phyloP scores from a whole-genome alignment of 2,888 invertebrate species.

The Rhorus exstirpatorius region DNA sequence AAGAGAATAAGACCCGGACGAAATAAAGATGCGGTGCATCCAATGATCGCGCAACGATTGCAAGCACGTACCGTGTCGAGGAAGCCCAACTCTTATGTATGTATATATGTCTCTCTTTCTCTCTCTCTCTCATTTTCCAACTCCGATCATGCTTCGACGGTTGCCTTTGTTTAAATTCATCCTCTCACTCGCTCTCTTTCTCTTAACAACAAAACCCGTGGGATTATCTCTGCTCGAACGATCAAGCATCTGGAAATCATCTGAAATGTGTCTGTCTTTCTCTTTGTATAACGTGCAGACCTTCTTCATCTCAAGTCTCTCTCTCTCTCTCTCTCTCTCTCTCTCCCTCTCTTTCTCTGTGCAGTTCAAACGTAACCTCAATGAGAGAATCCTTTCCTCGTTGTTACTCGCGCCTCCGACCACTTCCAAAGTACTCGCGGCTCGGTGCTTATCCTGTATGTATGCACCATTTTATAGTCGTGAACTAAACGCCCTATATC shows the following conservation, averaged over 20 bases:
- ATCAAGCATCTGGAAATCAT: slow-evolving; percentile 82
- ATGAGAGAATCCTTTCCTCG: slow-evolving; percentile 49
- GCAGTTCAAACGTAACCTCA: slow-evolving; percentile 39
- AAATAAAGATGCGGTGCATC: slow-evolving; percentile 63
- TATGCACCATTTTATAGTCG: slow-evolving; percentile 58
- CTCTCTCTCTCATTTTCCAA: slow-evolving; percentile 38
- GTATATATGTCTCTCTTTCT: too few species aligned
- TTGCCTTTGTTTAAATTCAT: slow-evolving; percentile 83
- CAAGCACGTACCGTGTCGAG: slow-evolving; percentile 65
- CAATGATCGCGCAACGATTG: slow-evolving; percentile 69
- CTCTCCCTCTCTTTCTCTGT: background rate
- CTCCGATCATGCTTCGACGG: slow-evolving; percentile 81
- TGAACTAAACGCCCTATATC: slow-evolving; percentile 58
- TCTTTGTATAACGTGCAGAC: slow-evolving; percentile 39
- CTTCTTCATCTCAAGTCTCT: too few species aligned
- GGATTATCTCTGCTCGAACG: slow-evolving; percentile 82
- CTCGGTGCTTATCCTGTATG: slow-evolving; percentile 3
- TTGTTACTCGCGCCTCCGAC: background rate
- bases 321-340: slow-evolving; percentile 1
- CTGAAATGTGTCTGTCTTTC: slow-evolving; percentile 71
- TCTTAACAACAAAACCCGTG: slow-evolving; percentile 72
- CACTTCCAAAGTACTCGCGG: background rate
- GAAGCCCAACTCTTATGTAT: slow-evolving; percentile 44
- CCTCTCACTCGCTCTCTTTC: slow-evolving; percentile 73
- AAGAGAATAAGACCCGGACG: slow-evolving; percentile 36